Conservation (phyloP, 2,113 vertebrate species). For the Hyla sarda region DNA sequence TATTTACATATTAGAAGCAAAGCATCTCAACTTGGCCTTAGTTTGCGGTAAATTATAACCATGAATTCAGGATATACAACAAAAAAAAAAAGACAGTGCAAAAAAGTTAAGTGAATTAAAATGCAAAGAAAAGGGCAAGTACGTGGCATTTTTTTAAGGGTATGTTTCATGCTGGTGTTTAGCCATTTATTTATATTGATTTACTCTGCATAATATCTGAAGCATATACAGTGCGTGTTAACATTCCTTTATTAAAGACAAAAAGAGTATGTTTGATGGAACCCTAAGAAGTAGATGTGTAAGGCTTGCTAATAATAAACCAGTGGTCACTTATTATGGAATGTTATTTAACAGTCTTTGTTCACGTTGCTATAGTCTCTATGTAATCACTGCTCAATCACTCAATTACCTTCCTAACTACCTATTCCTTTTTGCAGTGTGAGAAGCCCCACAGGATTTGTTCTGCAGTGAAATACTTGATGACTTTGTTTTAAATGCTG, state of each 20-base stretch:
- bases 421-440: conserved; percentile 35
- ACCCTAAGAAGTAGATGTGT: background rate
- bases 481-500: conserved; percentile 54
- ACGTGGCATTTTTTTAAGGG: too few species aligned
- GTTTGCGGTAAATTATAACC: background rate
- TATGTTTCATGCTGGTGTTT: too few species aligned
- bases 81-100: background rate
- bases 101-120: background rate
- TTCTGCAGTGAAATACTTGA: conserved; percentile 40
- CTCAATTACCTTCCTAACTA: conserved; percentile 27
- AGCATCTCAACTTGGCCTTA: background rate
- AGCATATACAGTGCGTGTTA: too few species aligned
- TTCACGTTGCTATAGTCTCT: conserved; percentile 44
- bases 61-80: background rate
- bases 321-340: conserved; percentile 21
- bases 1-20: conserved; percentile 14
- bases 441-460: conserved; percentile 41
- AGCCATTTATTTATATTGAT: too few species aligned
- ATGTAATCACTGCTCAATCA: conserved; percentile 51
- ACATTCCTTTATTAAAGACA: too few species aligned
- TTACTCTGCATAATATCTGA: too few species aligned
- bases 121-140: background rate
- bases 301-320: background rate
- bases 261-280: too few species aligned
- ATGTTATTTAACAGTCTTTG: conserved; percentile 27